Conservation (phyloP, 2,113 vertebrate genomes). For the Pholis gunnellus region DNA sequence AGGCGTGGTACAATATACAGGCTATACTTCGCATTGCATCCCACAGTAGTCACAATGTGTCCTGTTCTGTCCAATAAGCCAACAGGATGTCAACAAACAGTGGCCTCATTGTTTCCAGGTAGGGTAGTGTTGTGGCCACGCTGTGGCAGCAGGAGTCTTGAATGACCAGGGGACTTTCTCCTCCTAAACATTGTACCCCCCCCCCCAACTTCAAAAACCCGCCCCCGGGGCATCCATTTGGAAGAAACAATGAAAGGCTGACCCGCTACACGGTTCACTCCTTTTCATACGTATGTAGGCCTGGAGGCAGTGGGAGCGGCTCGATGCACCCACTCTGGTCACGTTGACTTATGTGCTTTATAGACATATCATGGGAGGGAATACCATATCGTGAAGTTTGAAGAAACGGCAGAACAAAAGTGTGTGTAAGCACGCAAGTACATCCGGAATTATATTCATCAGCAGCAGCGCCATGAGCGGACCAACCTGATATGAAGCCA, state of each 20-base stretch:
- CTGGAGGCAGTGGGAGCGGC: slow-evolving; percentile 20
- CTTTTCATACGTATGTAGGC: slow-evolving; percentile 35
- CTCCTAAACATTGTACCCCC: background rate
- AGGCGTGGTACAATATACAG: background rate
- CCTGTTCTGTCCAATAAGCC: slow-evolving; percentile 13
- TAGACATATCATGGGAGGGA: slow-evolving; percentile 22
- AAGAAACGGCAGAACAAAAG: slow-evolving; percentile 1
- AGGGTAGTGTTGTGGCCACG: slow-evolving; percentile 40
- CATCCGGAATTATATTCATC: slow-evolving; percentile 7
- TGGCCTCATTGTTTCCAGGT: slow-evolving; percentile 73
- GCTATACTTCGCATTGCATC: slow-evolving; percentile 24
- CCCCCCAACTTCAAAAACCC: slow-evolving; percentile 35
- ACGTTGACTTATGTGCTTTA: slow-evolving; percentile 32
- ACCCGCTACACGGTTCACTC: slow-evolving; percentile 36
- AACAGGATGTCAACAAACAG: slow-evolving; percentile 20
- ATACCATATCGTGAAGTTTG: background rate
- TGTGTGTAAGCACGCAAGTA: slow-evolving; percentile 3
- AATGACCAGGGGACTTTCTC: slow-evolving; percentile 45
- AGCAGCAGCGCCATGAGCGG: background rate
- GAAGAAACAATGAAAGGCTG: slow-evolving; percentile 56
- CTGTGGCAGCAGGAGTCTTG: slow-evolving; percentile 32
- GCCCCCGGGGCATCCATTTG: slow-evolving; percentile 30
- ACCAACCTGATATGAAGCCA: slow-evolving; percentile 29
- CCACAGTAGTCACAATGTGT: background rate
- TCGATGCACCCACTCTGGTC: slow-evolving; percentile 21